phyloP scores from a whole-genome alignment of 2,888 invertebrate species.

The Trissoscelio sp. region DNA sequence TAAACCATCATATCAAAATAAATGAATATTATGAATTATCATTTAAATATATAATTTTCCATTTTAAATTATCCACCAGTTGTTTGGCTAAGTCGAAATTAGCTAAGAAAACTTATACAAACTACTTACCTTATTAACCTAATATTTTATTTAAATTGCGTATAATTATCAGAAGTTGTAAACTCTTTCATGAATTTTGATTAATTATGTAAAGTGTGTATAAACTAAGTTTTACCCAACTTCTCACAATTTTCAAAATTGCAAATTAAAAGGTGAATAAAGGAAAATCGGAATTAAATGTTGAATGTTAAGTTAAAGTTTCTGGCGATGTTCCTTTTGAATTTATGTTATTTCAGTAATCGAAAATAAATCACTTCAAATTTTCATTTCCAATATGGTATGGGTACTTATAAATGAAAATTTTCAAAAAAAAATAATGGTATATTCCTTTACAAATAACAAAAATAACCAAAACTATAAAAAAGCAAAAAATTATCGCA shows the following conservation, averaged over 20 bases:
- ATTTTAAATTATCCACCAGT: background rate
- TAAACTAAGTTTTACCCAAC: constrained; percentile 3
- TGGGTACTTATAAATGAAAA: too few relatives aligned
- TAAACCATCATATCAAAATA: too few relatives aligned
- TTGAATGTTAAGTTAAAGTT: background rate
- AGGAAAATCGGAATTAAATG: background rate
- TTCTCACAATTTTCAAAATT: constrained; percentile 3
- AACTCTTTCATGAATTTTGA: constrained; percentile 24
- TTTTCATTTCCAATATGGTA: too few relatives aligned
- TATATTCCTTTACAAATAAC: background rate
- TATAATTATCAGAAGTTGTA: constrained; percentile 32
- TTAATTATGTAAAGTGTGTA: constrained; percentile 32
- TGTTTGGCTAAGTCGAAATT: constrained; percentile 2
- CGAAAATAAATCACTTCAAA: background rate
- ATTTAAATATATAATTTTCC: too few relatives aligned
- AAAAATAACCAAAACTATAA: background rate
- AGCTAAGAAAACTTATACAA: constrained; percentile 10
- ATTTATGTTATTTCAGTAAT: background rate
- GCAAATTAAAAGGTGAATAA: background rate
- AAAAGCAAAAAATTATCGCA: background rate
- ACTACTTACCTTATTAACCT: constrained; percentile 11
- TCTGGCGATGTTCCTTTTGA: background rate
- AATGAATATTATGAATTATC: too few relatives aligned
- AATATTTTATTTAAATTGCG: constrained; percentile 30
- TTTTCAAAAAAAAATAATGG: too few relatives aligned